Evolutionary conservation across 2,113 vertebrate species (phyloP).

Genomic region (Cercocebus atys): DNA sequence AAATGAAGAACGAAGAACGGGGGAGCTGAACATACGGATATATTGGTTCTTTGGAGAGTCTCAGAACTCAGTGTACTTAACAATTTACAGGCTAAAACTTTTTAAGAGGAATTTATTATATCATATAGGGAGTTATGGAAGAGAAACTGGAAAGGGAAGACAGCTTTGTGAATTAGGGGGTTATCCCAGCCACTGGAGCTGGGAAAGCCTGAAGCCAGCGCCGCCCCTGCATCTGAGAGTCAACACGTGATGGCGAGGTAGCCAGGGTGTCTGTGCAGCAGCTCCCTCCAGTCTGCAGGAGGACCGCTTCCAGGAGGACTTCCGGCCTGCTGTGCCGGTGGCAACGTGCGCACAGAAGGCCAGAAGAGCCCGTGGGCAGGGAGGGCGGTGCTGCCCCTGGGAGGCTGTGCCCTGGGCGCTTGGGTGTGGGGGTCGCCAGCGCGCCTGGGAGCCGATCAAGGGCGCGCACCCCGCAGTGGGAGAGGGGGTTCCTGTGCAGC

Average conservation of each 20-base stretch:
- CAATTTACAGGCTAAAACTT: no score
- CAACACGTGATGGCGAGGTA: neutral
- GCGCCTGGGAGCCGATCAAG: no score
- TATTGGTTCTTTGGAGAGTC: no score
- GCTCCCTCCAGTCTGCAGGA: neutral
- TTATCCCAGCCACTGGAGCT: neutral
- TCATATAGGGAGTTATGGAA: neutral
- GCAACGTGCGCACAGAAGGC: neutral
- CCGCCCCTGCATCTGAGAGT: fast-evolving
- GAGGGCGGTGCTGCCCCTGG: neutral
- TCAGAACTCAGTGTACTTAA: no score
- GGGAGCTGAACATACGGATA: no score
- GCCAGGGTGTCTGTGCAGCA: neutral
- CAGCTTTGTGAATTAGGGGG: neutral
- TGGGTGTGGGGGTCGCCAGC: no score
- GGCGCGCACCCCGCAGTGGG: no score
- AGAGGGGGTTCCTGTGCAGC: no score
- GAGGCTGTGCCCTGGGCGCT: neutral
- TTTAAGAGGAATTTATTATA: no score
- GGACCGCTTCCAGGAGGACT: neutral
- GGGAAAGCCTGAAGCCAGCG: neutral
- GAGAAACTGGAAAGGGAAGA: neutral
- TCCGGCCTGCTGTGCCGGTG: neutral
- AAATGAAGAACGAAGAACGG: no score
- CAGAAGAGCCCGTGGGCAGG: neutral